Conservation (phyloP, 2,797 vertebrate species). For the Smutsia gigantea region DNA sequence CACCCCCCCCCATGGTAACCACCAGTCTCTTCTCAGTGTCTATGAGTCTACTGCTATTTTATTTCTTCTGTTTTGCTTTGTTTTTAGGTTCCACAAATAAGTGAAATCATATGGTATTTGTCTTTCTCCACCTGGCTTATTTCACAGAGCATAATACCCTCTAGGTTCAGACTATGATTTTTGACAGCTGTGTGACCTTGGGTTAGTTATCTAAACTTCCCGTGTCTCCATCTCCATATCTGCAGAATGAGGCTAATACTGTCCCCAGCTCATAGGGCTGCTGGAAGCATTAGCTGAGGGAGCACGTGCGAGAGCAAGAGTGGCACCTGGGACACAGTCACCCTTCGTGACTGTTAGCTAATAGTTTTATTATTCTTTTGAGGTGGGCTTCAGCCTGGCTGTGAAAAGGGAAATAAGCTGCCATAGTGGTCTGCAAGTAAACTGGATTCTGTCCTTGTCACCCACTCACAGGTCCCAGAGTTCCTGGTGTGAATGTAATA, state of each 20-base stretch:
- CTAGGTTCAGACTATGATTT: not conserved
- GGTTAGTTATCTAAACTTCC: not conserved
- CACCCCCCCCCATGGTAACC: too few species aligned
- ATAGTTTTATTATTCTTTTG: conserved; percentile 45
- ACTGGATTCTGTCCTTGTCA: not conserved
- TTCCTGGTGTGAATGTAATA: not conserved
- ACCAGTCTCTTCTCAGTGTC: too few species aligned
- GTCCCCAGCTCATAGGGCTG: not conserved
- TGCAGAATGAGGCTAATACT: not conserved
- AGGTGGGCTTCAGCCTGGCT: not conserved
- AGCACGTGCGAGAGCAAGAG: not conserved
- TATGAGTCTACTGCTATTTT: too few species aligned
- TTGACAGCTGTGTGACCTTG: not conserved
- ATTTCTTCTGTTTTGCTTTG: too few species aligned
- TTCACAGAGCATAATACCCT: too few species aligned
- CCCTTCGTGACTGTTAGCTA: not conserved
- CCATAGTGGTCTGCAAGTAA: not conserved
- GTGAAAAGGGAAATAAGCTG: not conserved
- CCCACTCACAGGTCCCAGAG: not conserved
- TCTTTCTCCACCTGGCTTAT: too few species aligned
- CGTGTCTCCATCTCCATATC: not conserved
- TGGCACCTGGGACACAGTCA: not conserved
- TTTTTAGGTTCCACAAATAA: too few species aligned
- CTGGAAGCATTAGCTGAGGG: not conserved
- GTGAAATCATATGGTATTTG: too few species aligned